A percentile compares a stretch with the other conserved stretches of the same genome.
These are phyloP conservation scores for Trichogramma dendrolimi DNA, from an alignment of 2,888 invertebrate species.

Conservation along the genomic window DNA sequence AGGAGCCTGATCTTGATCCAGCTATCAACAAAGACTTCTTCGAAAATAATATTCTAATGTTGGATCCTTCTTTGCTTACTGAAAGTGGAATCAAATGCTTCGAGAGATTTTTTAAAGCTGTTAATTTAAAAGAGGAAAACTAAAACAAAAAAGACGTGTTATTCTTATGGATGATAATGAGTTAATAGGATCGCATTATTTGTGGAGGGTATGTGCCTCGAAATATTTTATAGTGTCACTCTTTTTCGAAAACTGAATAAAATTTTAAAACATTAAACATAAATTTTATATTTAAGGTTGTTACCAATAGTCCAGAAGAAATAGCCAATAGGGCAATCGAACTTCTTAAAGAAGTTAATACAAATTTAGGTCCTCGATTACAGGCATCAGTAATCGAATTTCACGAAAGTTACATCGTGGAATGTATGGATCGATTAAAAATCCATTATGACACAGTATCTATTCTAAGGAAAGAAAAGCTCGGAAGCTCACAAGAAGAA, in stretches of 20 bases:
- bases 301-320: constrained; percentile 85
- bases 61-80: constrained; percentile 86
- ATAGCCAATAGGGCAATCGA: constrained; percentile 90
- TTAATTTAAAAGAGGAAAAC: constrained; percentile 90
- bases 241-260: background rate
- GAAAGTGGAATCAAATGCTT: constrained; percentile 93
- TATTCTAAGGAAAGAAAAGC: constrained; percentile 55
- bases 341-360: constrained; percentile 86
- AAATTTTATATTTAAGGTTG: constrained; percentile 57
- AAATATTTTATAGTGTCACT: constrained; percentile 2
- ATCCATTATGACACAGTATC: constrained; percentile 81
- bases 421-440: constrained; percentile 85
- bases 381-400: constrained; percentile 75
- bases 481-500: constrained; percentile 50
- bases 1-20: constrained; percentile 94
- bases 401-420: constrained; percentile 87
- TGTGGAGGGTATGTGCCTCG: constrained; percentile 74
- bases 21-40: constrained; percentile 95
- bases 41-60: constrained; percentile 85
- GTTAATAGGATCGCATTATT: constrained; percentile 91
- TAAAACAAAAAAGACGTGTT: constrained; percentile 79
- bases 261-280: constrained; percentile 3
- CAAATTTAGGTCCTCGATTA: constrained; percentile 84
- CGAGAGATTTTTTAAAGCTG: constrained; percentile 87
- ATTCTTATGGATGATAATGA: constrained; percentile 89